Base-by-base conservation (phyloP, 1,140 invertebrate species). In the Apocrypta bakeri region DNA sequence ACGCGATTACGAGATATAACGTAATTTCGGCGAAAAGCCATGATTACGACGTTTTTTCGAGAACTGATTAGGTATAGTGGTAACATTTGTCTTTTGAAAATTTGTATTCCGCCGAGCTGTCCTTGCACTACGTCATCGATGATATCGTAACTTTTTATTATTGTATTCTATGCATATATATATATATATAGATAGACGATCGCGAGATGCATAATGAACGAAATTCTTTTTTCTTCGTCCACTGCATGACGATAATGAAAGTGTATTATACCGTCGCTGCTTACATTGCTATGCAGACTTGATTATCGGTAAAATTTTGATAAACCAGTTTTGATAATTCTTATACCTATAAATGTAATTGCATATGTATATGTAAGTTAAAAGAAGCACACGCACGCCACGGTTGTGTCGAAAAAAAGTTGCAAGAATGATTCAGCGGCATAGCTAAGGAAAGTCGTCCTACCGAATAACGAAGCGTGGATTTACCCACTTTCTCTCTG, bases 401-500 rank as follows among this genome's bases (percentile, higher is more conserved):
- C 68, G 25, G 27, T 24, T 56, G 11, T 1, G 48, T 56, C 21
- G 48, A 56, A 56, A 56, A 56, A 56, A 21, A 17, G 17, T 0
- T 21, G 6, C 6, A 56, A 17, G 8, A 17, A n/a, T 78, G 81
- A 82, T 61, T 78, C 81, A 77, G 74, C 68, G 17, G 25, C 25
- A n/a, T 7, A 40, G 48, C 37, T n/a, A 77, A 77, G 81, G 76
- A 82, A 82, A 63, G 63, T 42, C 56, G 17, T 27, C 37, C 73
- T 82, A 76, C 68, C 75, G 0, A 61, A 72, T 56, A 82, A 64
- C 56, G 64, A 63, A 24, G 29, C 64, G 8, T n/a, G 74, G 74
- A 71, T 72, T 82, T 82, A 82, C 81, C 81, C 74, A 82, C 81
- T 82, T 82, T 82, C 81, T 82, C 81, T 29, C 71, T 75, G 79